Evolutionary conservation across 30 jellyfish, hydroid and myxozoan genomes (phyloP), one percentile per base, ranked within the genome.

Genomic region (Nemopilema nomurai): DNA sequence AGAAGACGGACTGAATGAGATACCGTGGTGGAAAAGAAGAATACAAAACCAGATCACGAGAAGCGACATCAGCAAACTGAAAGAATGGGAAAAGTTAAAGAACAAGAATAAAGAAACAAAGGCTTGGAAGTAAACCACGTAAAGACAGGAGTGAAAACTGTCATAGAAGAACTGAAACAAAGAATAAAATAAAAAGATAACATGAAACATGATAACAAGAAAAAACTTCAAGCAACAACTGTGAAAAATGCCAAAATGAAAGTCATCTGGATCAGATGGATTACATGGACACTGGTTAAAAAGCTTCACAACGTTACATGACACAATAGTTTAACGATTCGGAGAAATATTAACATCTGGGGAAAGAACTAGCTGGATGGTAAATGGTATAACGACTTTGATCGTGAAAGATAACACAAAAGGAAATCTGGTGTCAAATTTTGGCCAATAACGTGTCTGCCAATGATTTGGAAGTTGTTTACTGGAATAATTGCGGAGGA

Each of bases 81-180:
- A 77, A 6, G 6, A 41, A 13, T 41, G 57, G 57, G 13, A 41
- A 3, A 41, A 41, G 57, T 41, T 41, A 41, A 41, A 13, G 13
- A 41, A 41, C 6, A 13, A 41, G 57, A 41, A 41, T 41, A 22
- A 31, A 30, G 85, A 69, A 74, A 74, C 28, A 6, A 7, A 25
- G 51, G 32, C 8, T 74, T 0, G 32, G 32, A 18, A 74, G 32
- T 28, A 50, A 26, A 74, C 73, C 13, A 41, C 6, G 57, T 41
- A 3, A 41, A 41, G 6, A 41, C 57, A 74, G 33, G 25, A 22
- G 17, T 18, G 0, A 74, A 26, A 24, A 27, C 52, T 76, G 86
- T 76, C 22, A 80, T 33, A 26, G 89, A 80, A 66, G 89, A 62
- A 22, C 81, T 80, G 27, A 80, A 80, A 33, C 89, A 80, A 62